phyloP scores from a whole-genome alignment of 1,140 invertebrate species.

The Sinella curviseta region DNA sequence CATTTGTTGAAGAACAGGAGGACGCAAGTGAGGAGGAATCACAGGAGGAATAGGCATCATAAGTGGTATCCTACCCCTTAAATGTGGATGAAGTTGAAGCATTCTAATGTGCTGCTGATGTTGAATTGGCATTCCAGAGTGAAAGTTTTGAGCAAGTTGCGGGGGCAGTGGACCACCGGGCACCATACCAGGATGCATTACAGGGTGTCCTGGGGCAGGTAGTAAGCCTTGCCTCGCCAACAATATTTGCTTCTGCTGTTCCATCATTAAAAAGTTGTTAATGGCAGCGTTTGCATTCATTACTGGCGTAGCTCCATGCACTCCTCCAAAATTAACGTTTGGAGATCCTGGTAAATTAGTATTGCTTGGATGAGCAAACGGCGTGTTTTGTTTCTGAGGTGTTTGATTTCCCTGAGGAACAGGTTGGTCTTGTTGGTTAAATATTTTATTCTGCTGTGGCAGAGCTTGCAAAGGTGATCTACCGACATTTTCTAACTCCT shows the following conservation, averaged over 20 bases:
- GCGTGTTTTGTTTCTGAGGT: not conserved
- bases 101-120: slow-evolving; percentile 39
- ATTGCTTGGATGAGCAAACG: not conserved
- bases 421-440: not conserved
- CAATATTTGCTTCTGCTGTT: slow-evolving; percentile 2
- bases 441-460: not conserved
- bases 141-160: slow-evolving; percentile 1
- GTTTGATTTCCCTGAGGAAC: not conserved
- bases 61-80: slow-evolving; percentile 8
- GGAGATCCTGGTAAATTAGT: not conserved
- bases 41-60: not conserved
- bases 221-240: slow-evolving; percentile 7
- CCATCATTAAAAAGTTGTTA: not conserved
- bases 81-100: slow-evolving; percentile 34
- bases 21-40: not conserved
- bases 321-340: not conserved
- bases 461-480: not conserved
- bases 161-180: slow-evolving; percentile 24
- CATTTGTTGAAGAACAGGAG: not conserved
- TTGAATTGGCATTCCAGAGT: not conserved
- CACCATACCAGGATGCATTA: not conserved
- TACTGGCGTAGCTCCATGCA: not conserved
- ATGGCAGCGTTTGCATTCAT: not conserved
- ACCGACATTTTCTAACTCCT: not conserved
- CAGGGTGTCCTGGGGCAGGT: not conserved